Evolutionary conservation across 2,113 vertebrate species (phyloP).

Genomic region (Antennarius striatus): DNA sequence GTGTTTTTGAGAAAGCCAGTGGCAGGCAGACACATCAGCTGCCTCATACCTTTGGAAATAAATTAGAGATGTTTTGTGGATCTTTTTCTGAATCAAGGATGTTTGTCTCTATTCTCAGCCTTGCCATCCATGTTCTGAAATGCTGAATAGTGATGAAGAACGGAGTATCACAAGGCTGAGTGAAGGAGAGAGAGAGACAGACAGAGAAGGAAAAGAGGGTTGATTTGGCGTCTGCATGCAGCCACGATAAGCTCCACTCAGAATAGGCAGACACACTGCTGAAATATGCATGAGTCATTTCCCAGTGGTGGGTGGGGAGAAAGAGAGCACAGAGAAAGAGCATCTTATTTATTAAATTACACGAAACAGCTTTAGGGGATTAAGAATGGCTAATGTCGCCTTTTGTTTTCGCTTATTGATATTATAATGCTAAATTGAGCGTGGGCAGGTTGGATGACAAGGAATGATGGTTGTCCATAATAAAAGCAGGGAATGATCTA

Average conservation of each 20-base stretch:
- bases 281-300: conserved; percentile 79
- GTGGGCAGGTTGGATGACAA: conserved; percentile 34
- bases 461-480: conserved; percentile 41
- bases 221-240: conserved; percentile 65
- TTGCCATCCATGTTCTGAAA: conserved; percentile 25
- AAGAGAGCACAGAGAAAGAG: conserved; percentile 12
- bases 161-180: conserved; percentile 25
- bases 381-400: conserved; percentile 63
- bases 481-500: conserved; percentile 41
- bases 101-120: conserved; percentile 14
- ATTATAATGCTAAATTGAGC: conserved; percentile 39
- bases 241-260: conserved; percentile 69
- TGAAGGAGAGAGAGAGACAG: conserved; percentile 23
- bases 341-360: conserved; percentile 74
- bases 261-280: conserved; percentile 67
- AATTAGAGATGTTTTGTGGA: neutral
- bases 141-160: conserved; percentile 38
- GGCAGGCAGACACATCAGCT: neutral
- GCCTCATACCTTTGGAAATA: neutral
- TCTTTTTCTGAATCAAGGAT: conserved; percentile 25
- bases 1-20: conserved; percentile 9
- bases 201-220: conserved; percentile 37
- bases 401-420: conserved; percentile 61
- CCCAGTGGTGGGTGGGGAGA: conserved; percentile 36
- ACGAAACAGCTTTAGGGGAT: conserved; percentile 70